Evolutionary conservation across 53 echinoderm and acorn worm species (phyloP), one percentile per base, ranked within the genome.

Genomic region (Echinarachnius parma): DNA sequence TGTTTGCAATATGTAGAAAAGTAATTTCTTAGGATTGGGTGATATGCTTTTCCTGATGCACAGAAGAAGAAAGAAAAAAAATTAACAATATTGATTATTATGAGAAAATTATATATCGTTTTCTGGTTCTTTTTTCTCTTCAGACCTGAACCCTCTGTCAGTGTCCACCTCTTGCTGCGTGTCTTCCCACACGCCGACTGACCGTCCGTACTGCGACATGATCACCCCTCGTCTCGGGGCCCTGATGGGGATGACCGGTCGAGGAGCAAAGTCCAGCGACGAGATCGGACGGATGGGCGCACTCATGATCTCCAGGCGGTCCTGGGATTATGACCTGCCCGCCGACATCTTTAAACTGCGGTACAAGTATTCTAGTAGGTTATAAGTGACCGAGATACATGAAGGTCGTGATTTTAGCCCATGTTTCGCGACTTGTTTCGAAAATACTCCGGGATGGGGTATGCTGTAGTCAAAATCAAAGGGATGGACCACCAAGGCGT

Each of bases 271-370:
- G 47, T 93, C 86, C 28, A 70, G 81, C n/a, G 81, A 86, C 69
- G 86, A 86, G 66, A 86, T 86, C 5, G 95, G 90, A 1, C 75
- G 76, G 14, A 94, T 94, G 82, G 95, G 75, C 10, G 95, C 95
- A 15, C 81, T 27, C 26, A 80, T 90, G 87, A 94, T 94, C 8
- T 60, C 66, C 15, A 77, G 61, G 26, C 85, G 90, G 15, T 32
- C 68, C 3, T 94, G 95, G 95, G 84, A 94, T 59, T 57, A 94
- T 60, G 95, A 94, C 53, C 76, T 90, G 24, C 95, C 95, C 0
- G 64, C 78, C 22, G 78, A 84, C 16, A 35, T 18, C 3, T 94
- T 94, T 23, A 86, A 46, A 50, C 81, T 69, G 27, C 53, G 53
- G 44, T 62, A 62, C 44, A 34, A 37, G 62, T 28, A n/a, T n/a